phyloP scores from a whole-genome alignment of 1,140 invertebrate genomes.

The Scaptomyza pallida region DNA sequence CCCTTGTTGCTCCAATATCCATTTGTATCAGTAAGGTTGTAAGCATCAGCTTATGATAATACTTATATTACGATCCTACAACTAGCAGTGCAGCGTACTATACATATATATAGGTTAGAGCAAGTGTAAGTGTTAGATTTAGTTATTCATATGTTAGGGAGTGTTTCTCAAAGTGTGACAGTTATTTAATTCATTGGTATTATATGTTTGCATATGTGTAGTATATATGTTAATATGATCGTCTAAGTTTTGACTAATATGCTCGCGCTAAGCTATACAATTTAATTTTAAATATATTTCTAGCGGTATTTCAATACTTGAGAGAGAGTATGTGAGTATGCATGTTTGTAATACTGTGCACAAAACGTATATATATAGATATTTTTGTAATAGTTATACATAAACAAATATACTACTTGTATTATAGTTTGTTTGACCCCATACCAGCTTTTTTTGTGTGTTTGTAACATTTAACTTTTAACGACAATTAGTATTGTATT shows the following conservation, averaged over 20 bases:
- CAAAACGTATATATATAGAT: conserved; percentile 67
- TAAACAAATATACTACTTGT: conserved; percentile 50
- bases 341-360: conserved; percentile 62
- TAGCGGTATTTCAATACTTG: conserved; percentile 53
- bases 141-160: background rate
- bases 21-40: background rate
- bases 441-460: conserved; percentile 81
- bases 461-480: conserved; percentile 53
- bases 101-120: background rate
- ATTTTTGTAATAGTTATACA: conserved; percentile 15
- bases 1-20: background rate
- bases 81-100: background rate
- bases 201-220: conserved; percentile 24
- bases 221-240: conserved; percentile 32
- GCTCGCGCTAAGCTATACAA: conserved; percentile 74
- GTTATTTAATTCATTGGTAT: background rate
- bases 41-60: conserved; percentile 1
- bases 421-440: conserved; percentile 81
- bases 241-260: conserved; percentile 66
- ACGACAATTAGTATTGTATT: conserved; percentile 38
- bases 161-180: background rate
- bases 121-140: background rate
- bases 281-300: conserved; percentile 1
- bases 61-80: conserved; percentile 1
- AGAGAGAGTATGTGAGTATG: conserved; percentile 69